Percentiles rank a stretch among this genome's conserved stretches.
Evolutionary conservation across 2,888 invertebrate species (phyloP).

Genomic region (Resseliella maxima): DNA sequence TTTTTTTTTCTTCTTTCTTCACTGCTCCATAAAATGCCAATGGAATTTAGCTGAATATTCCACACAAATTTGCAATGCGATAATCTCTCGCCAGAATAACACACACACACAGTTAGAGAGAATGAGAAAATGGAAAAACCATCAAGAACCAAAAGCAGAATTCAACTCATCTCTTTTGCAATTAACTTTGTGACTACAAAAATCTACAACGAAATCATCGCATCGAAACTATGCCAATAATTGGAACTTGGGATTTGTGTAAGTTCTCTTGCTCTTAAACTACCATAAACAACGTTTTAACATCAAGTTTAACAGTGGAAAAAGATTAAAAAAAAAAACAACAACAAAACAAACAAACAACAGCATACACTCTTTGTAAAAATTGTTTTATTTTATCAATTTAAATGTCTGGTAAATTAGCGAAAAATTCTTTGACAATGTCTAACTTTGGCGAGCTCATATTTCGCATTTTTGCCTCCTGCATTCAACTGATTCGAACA

Average conservation of each 20-base stretch:
- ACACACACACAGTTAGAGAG: not conserved
- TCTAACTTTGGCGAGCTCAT: slow-evolving; percentile 19
- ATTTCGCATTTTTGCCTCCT: not conserved
- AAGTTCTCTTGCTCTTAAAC: not conserved
- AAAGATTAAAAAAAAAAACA: not conserved
- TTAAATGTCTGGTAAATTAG: slow-evolving; percentile 27
- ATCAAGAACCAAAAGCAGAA: not conserved
- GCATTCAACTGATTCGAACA: not conserved
- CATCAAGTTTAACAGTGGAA: not conserved
- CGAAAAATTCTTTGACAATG: slow-evolving; percentile 26
- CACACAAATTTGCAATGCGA: slow-evolving; percentile 28
- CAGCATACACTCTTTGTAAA: too few relatives aligned
- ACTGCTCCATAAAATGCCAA: slow-evolving; percentile 5
- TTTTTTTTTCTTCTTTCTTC: not conserved
- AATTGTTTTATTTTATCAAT: slow-evolving; percentile 34
- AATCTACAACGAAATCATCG: slow-evolving; percentile 43
- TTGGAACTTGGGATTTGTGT: not conserved
- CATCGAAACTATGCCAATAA: slow-evolving; percentile 26
- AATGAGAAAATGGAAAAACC: not conserved
- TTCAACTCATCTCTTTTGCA: slow-evolving; percentile 33
- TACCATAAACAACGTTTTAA: not conserved
- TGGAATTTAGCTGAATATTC: slow-evolving; percentile 30
- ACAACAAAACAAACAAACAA: not conserved
- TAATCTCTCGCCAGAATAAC: not conserved
- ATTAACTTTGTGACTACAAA: not conserved